phyloP scores from a whole-genome alignment of 2,797 vertebrate genomes.

The Spinus pinus region DNA sequence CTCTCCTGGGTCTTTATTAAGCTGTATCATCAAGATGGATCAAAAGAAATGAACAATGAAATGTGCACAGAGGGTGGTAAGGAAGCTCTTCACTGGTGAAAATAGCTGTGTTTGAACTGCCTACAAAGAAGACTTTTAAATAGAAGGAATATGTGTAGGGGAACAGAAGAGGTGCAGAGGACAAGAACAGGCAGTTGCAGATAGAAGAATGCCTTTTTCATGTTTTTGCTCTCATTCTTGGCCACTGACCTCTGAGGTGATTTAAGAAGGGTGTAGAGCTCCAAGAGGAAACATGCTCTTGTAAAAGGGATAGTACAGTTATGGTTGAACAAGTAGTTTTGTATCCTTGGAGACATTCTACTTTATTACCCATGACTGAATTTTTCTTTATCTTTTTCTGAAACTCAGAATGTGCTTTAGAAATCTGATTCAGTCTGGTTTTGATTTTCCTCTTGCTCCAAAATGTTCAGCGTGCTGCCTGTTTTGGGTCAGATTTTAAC shows the following conservation, averaged over 20 bases:
- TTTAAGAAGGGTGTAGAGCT: background rate
- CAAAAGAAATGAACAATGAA: background rate
- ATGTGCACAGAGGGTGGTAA: background rate
- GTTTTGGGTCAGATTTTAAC: background rate
- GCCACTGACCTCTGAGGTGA: background rate
- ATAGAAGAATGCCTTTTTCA: background rate
- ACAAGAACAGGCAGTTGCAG: background rate
- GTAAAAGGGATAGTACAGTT: background rate
- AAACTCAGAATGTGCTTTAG: background rate
- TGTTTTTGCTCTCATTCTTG: background rate
- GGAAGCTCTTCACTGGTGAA: background rate
- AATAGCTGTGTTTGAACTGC: background rate
- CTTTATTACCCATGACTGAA: background rate
- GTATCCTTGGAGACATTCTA: background rate
- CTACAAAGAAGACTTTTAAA: background rate
- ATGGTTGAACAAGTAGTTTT: background rate
- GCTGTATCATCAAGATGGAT: background rate
- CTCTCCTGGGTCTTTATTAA: background rate
- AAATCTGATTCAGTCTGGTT: background rate
- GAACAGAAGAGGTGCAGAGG: background rate
- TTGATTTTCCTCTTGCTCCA: background rate
- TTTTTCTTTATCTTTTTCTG: background rate
- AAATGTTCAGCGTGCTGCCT: background rate
- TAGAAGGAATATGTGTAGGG: background rate
- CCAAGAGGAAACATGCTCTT: background rate